Conservation (phyloP, 1,140 invertebrate genomes). For the Oryzaephilus surinamensis region DNA sequence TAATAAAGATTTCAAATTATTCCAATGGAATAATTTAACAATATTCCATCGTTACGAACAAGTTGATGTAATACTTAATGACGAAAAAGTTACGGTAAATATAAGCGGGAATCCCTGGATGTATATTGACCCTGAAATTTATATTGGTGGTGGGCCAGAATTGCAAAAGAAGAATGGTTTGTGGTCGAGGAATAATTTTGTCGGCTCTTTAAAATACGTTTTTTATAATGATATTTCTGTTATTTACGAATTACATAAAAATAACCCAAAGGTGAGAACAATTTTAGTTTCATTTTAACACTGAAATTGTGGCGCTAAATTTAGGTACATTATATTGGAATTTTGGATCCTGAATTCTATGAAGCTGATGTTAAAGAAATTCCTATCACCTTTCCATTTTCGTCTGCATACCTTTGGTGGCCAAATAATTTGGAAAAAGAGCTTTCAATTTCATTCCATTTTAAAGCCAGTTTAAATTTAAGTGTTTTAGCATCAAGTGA, state of each 20-base stretch:
- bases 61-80: slow-evolving; percentile 63
- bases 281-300: too few species aligned
- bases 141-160: slow-evolving; percentile 70
- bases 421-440: slow-evolving; percentile 57
- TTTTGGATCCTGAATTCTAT: slow-evolving; percentile 69
- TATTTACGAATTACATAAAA: slow-evolving; percentile 72
- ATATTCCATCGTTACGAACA: slow-evolving; percentile 65
- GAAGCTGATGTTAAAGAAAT: slow-evolving; percentile 77
- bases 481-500: slow-evolving; percentile 78
- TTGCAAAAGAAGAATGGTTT: slow-evolving; percentile 64
- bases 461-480: slow-evolving; percentile 72
- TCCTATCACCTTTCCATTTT: slow-evolving; percentile 85
- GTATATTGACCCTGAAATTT: slow-evolving; percentile 87
- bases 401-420: slow-evolving; percentile 79
- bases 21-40: slow-evolving; percentile 83
- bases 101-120: slow-evolving; percentile 65
- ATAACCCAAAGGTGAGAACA: slow-evolving; percentile 72
- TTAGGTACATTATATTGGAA: slow-evolving; percentile 55
- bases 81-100: slow-evolving; percentile 53
- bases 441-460: slow-evolving; percentile 75
- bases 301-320: too few species aligned
- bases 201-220: slow-evolving; percentile 81
- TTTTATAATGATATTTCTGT: slow-evolving; percentile 89
- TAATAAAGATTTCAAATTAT: slow-evolving; percentile 55
- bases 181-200: slow-evolving; percentile 62